Conservation (phyloP, 2,888 invertebrate species). For the Drosophila eohydei region DNA sequence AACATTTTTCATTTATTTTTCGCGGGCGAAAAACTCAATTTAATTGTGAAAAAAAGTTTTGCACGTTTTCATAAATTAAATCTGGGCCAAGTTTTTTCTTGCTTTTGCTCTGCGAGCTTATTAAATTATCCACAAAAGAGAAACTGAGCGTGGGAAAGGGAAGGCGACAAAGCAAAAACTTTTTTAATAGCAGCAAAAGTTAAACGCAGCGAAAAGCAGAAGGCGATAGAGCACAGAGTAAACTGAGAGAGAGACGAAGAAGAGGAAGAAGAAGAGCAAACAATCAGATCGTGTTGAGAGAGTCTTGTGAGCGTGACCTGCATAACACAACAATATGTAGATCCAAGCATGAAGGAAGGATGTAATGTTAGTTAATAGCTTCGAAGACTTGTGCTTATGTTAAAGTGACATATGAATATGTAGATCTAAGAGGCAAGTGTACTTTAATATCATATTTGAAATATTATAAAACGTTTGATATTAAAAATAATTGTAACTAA, state of each 20-base stretch:
- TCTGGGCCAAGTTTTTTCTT: constrained; percentile 43
- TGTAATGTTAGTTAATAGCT: not conserved
- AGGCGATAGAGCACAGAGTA: not conserved
- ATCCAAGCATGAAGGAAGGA: not conserved
- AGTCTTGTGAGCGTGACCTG: not conserved
- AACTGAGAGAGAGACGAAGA: not conserved
- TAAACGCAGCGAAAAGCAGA: not conserved
- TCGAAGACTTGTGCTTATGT: not conserved
- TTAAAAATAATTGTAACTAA: not conserved
- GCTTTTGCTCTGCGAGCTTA: constrained; percentile 46
- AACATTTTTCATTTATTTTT: constrained; percentile 35
- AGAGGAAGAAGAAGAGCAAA: not conserved
- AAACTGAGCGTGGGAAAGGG: not conserved
- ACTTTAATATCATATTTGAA: not conserved
- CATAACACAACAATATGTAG: not conserved
- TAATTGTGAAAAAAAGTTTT: constrained; percentile 53
- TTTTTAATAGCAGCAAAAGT: constrained; percentile 16
- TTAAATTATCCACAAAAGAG: constrained; percentile 59
- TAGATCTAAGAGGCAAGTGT: not conserved
- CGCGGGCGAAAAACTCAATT: constrained; percentile 29
- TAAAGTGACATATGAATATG: not conserved
- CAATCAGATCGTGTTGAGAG: not conserved
- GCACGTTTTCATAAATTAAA: constrained; percentile 57
- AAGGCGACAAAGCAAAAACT: constrained; percentile 8
- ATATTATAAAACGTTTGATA: not conserved